Base-by-base conservation (phyloP, 1,140 invertebrate genomes). In the Lycorma delicatula region DNA sequence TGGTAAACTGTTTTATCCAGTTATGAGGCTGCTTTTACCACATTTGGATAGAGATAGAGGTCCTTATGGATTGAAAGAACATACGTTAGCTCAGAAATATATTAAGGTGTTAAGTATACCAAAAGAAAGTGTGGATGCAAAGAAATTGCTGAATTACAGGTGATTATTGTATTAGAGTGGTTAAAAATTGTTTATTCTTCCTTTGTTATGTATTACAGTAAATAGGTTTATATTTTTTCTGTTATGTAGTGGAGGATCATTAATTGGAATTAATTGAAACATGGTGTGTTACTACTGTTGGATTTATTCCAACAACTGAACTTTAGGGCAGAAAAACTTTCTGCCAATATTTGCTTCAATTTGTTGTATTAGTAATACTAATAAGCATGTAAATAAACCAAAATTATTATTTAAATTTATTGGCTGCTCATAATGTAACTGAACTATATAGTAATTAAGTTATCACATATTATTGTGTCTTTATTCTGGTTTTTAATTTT, bases 11-110 rank as follows among this genome's bases (percentile, higher is more conserved):
- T 50, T 79, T 90, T 90, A 81, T 73, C 77, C 83, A 22, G 73
- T 86, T 6, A 68, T 92, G 58, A 74, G 90, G 60, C 72, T 91
- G 13, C 68, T 93, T 7, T 63, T 93, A 4, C 87, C 89, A 6
- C 70, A 77, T 36, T 69, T 81, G 11, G 90, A 89, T 62, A 75
- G 78, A 56, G 74, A 79, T 46, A 74, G 86, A 58, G 74, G 77
- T 7, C 70, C 80, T 1, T 85, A 85, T 68, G 80, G 83, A 5
- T 69, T 89, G 22, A 84, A 85, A 70, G 79, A 82, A 70, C 72
- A 77, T 50, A 77, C 77, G 36, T 73, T 92, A 31, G 81, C 80
- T 18, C 77, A 77, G 60, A 71, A 87, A 11, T 82, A 87, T 60
- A 80, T 83, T 29, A 78, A 82, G 48, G 79, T 88, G 49, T 72